phyloP scores from a whole-genome alignment of 2,113 vertebrate species.

The Chroicocephalus ridibundus region DNA sequence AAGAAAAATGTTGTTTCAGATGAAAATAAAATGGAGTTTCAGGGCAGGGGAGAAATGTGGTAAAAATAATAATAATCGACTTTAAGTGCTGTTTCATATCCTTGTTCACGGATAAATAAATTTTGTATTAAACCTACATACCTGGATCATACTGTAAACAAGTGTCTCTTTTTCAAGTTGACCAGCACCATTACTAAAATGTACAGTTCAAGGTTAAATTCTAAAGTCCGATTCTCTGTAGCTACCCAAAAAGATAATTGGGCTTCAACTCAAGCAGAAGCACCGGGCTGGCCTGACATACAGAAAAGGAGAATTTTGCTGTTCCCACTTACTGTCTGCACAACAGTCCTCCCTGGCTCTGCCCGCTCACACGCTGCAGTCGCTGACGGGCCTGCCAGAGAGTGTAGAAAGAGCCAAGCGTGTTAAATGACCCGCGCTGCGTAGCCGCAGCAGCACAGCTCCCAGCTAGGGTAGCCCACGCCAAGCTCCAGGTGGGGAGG shows the following conservation, averaged over 20 bases:
- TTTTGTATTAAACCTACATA: not conserved
- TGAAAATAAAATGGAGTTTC: slow-evolving; percentile 25
- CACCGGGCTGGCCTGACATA: not conserved
- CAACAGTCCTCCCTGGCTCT: not conserved
- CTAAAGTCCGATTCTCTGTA: not conserved
- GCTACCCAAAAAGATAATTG: not conserved
- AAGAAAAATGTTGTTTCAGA: slow-evolving; percentile 6
- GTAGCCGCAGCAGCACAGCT: not conserved
- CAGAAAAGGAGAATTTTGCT: not conserved
- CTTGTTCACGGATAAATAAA: not conserved
- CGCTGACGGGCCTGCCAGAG: not conserved
- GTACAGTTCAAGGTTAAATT: not conserved
- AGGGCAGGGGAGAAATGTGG: not conserved
- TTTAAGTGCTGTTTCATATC: not conserved
- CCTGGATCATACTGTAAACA: not conserved
- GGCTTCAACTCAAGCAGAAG: not conserved
- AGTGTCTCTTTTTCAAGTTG: not conserved
- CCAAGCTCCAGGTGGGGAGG: not conserved
- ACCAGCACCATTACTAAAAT: not conserved
- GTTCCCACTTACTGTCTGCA: not conserved
- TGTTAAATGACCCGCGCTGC: not conserved
- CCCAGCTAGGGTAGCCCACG: rapidly evolving
- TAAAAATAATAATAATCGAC: not conserved
- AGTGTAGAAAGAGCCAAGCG: not conserved
- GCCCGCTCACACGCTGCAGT: not conserved